Evolutionary conservation across 2,888 invertebrate species (phyloP).

Genomic region (Acrobasis consociella): DNA sequence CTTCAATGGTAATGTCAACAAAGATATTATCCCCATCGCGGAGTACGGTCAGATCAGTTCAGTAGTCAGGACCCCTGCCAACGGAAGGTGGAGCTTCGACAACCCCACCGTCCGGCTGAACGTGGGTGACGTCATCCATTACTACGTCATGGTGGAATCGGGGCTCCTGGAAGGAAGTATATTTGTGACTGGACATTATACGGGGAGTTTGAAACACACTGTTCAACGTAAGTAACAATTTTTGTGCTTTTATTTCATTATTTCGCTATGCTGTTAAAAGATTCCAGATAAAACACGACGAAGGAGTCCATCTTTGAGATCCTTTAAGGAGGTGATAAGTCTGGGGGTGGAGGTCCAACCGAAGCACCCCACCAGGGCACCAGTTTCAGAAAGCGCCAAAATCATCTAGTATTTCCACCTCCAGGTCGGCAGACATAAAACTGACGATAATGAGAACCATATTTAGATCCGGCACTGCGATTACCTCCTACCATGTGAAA

Average conservation of each 20-base stretch:
- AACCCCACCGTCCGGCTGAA: conserved; percentile 41
- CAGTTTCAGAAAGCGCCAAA: too few species aligned
- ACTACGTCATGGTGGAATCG: conserved; percentile 70
- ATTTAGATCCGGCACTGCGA: too few species aligned
- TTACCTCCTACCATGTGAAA: too few species aligned
- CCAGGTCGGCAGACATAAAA: too few species aligned
- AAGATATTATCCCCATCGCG: neutral
- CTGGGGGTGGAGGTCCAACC: too few species aligned
- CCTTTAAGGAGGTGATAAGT: too few species aligned
- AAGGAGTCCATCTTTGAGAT: too few species aligned
- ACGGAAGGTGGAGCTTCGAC: conserved; percentile 7
- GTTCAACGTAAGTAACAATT: neutral
- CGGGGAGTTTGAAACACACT: neutral
- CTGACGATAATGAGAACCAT: too few species aligned
- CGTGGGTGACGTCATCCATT: conserved; percentile 69
- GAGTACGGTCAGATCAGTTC: conserved; percentile 1
- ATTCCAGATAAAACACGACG: neutral
- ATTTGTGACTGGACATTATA: conserved; percentile 2
- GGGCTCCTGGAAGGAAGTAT: neutral
- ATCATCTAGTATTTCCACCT: too few species aligned
- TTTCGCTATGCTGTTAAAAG: neutral
- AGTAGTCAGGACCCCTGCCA: neutral
- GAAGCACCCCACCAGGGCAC: too few species aligned
- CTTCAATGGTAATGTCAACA: conserved; percentile 21
- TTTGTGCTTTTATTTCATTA: neutral